Evolutionary conservation across 1,140 invertebrate genomes (phyloP).

Genomic region (Drosophila tsacasi): DNA sequence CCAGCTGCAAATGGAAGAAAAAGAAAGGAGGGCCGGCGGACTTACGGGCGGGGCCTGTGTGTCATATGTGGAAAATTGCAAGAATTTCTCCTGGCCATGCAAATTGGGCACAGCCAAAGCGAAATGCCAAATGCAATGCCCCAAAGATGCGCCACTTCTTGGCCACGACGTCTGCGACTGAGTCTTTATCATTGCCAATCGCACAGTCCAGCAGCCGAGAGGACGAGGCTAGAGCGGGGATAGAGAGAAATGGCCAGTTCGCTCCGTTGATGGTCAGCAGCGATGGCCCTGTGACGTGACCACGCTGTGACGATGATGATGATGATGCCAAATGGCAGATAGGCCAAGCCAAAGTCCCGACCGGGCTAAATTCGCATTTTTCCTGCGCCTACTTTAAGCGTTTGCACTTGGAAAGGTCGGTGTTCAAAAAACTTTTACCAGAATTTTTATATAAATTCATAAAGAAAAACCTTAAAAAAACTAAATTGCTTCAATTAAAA

Average conservation of each 20-base stretch:
- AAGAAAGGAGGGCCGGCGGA: conserved; percentile 3
- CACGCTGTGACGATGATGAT: conserved; percentile 67
- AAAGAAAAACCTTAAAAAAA: too few relatives aligned
- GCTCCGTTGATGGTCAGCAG: conserved; percentile 70
- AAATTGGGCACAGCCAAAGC: conserved; percentile 58
- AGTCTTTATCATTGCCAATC: conserved; percentile 78
- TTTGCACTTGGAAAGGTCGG: conserved; percentile 3
- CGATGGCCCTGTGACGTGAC: conserved; percentile 81
- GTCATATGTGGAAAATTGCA: conserved; percentile 74
- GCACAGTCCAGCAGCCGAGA: not conserved
- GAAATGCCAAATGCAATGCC: conserved; percentile 27
- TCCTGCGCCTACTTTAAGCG: conserved; percentile 71
- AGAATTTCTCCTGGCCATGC: conserved; percentile 71
- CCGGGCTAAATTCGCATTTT: conserved; percentile 65
- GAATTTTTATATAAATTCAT: not conserved
- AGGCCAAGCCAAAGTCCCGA: conserved; percentile 56
- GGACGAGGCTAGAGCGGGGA: not conserved
- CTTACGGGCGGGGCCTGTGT: conserved; percentile 43
- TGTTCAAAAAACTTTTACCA: not conserved
- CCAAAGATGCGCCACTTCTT: conserved; percentile 75
- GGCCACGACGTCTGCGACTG: conserved; percentile 72
- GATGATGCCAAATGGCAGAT: conserved; percentile 78
- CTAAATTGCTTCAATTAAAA: too few relatives aligned
- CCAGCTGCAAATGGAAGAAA: conserved; percentile 54
- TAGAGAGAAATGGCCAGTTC: conserved; percentile 35